phyloP scores from a whole-genome alignment of 1,140 invertebrate species.

The Drosophila mojavensis region DNA sequence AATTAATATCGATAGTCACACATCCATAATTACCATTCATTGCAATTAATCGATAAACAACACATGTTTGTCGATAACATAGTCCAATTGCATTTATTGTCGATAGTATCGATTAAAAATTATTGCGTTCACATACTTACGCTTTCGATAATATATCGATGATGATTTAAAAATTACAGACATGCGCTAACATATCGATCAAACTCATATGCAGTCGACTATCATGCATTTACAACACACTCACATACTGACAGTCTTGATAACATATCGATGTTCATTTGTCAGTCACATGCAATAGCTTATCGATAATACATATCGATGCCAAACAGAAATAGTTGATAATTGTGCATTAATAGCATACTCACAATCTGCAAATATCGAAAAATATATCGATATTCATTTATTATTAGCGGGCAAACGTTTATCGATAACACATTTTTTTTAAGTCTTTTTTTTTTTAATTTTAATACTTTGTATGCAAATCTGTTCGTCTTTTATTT shows the following conservation, averaged over 20 bases:
- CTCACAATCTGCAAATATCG: not conserved
- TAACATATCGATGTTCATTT: too few species aligned
- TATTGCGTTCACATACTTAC: too few species aligned
- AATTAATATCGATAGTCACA: not conserved
- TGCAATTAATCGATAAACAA: too few species aligned
- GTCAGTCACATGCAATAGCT: too few species aligned
- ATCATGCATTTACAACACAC: too few species aligned
- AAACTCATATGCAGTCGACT: not conserved
- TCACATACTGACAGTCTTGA: too few species aligned
- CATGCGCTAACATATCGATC: not conserved
- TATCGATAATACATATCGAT: not conserved
- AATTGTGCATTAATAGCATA: too few species aligned
- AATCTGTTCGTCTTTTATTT: not conserved
- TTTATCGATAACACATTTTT: conserved; percentile 1
- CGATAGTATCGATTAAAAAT: too few species aligned
- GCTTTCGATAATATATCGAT: not conserved
- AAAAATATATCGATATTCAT: not conserved
- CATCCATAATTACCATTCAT: not conserved
- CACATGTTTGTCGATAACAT: too few species aligned
- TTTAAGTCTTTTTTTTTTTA: not conserved
- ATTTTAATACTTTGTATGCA: not conserved
- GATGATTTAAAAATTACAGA: not conserved
- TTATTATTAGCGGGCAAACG: not conserved
- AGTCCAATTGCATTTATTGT: too few species aligned
- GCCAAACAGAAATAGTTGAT: too few species aligned